Evolutionary conservation across 2,888 invertebrate species (phyloP).

Genomic region (Oligia fasciuncula): DNA sequence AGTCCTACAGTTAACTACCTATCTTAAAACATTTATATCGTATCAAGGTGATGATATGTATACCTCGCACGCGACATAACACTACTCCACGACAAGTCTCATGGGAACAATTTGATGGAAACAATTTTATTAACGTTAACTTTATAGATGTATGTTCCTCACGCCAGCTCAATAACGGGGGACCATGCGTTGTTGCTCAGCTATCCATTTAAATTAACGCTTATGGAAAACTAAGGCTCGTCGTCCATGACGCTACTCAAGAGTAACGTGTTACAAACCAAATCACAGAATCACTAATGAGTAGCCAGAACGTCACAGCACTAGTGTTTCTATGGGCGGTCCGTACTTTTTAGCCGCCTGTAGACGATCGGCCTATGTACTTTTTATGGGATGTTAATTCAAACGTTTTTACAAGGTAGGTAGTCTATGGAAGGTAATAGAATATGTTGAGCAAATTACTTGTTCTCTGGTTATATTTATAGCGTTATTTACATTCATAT

Average conservation of each 20-base stretch:
- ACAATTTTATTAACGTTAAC: not conserved
- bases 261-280: no score
- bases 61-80: constrained; percentile 4
- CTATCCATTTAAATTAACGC: not conserved
- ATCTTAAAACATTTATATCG: not conserved
- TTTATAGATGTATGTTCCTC: constrained; percentile 6
- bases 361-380: not conserved
- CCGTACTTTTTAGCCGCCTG: no score
- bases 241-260: no score
- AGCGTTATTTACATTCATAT: constrained; percentile 27
- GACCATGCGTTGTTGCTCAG: not conserved
- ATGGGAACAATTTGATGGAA: constrained; percentile 13
- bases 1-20: not conserved
- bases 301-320: not conserved
- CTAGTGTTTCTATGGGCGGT: not conserved
- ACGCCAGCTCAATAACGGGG: constrained; percentile 34
- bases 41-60: not conserved
- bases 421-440: not conserved
- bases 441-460: not conserved
- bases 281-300: not conserved
- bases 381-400: not conserved
- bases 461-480: constrained; percentile 12
- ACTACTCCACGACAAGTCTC: not conserved
- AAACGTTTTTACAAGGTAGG: not conserved
- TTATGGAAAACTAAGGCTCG: no score